Evolutionary conservation across 1,140 invertebrate species (phyloP).

Genomic region (Aphis craccivora): DNA sequence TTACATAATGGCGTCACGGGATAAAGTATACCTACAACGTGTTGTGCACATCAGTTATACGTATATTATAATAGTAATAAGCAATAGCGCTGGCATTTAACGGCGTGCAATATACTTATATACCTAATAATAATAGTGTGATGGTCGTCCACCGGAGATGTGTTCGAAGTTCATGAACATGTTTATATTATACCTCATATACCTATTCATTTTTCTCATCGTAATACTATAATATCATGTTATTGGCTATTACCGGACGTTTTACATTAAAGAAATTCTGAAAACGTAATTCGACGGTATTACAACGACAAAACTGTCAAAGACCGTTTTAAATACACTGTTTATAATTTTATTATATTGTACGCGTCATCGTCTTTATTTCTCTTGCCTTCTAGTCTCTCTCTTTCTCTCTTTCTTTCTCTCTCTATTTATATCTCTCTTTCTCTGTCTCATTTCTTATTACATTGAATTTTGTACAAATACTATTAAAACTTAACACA

Average conservation of each 20-base stretch:
- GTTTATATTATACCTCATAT: too few species aligned
- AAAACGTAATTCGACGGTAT: slow-evolving; percentile 1
- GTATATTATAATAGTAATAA: too few species aligned
- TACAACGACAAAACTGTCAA: slow-evolving; percentile 30
- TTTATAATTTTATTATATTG: slow-evolving; percentile 2
- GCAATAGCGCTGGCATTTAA: not conserved
- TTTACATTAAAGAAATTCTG: not conserved
- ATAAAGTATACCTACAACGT: not conserved
- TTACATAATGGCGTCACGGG: not conserved
- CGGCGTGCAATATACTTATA: not conserved
- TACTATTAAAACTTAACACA: not conserved
- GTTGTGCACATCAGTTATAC: not conserved
- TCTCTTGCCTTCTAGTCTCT: not conserved
- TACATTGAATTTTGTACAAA: not conserved
- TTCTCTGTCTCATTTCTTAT: not conserved
- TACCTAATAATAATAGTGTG: not conserved
- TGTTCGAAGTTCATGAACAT: not conserved
- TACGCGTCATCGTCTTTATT: not conserved
- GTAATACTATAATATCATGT: not conserved
- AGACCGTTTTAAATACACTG: not conserved
- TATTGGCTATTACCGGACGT: not conserved
- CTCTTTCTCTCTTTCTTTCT: too few species aligned
- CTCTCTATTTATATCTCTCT: too few species aligned
- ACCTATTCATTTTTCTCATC: not conserved
- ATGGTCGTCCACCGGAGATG: not conserved